Base-by-base conservation (phyloP, 2,113 vertebrate genomes). In the Percopsis transmontana region DNA sequence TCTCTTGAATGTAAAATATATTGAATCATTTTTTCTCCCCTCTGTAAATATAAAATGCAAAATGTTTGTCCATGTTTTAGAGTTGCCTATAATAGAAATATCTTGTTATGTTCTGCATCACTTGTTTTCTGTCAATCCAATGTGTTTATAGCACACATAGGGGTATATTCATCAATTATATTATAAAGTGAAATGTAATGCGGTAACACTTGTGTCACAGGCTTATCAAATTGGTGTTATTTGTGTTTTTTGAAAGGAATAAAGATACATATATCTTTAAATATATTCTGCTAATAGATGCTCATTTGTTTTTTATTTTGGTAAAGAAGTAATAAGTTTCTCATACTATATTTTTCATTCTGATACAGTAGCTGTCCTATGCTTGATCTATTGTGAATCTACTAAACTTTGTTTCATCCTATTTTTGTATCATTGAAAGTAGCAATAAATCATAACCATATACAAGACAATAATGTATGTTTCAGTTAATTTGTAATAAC, bases 1-100 rank as follows among this genome's bases (percentile, higher is more conserved):
- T 83, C 77, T 89, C 85, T 89, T 94, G 93, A 95, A 93, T 94
- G 94, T 93, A 92, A 90, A 88, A 72, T 83, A 72, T 87, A 85
- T 84, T 63, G 75, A 58, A 60, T 83, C 81, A 84, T 79, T 88
- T 86, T 80, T 92, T 89, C 72, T 86, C 90, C 79, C 79, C 82
- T 58, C 66, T 96, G 92, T 97, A 93, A 92, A 94, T 93, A 93
- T 77, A 47, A 85, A 82, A 91, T 87, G 89, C 83, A 66, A 82
- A 68, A 84, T 88, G 72, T 74, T 69, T 71, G 52, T 76, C 61
- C 52, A 56, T 60, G 85, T 83, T 81, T 92, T 87, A 84, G 72
- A 72, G 85, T 90, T 74, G 82, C 59, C 38, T 91, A 86, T 68
- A 55, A 66, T 18, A 58, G 38, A 76, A 82, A 70, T 27, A 4